A percentile compares a stretch with the other conserved stretches of the same genome.
phyloP scores from a whole-genome alignment of 2,797 vertebrate genomes.

The Phaenicophaeus curvirostris region DNA sequence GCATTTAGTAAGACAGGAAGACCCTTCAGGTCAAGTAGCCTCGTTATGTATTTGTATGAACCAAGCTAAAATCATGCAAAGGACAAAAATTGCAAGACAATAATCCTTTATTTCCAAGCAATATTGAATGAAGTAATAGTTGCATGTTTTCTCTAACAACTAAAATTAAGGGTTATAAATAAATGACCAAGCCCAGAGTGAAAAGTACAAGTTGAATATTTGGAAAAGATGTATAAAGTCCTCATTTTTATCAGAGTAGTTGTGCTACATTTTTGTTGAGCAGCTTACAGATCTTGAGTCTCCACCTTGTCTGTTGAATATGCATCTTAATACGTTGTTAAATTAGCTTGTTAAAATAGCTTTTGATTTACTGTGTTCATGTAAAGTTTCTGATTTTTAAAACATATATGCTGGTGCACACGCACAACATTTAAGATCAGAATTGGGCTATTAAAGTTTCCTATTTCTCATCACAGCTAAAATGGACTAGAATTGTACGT shows the following conservation, averaged over 20 bases:
- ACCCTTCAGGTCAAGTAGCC: neutral
- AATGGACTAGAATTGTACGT: neutral
- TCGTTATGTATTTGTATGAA: neutral
- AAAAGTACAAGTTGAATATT: neutral
- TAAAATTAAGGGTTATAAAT: neutral
- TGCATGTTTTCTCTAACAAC: neutral
- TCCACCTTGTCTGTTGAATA: neutral
- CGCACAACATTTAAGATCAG: neutral
- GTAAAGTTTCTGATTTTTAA: constrained; percentile 9
- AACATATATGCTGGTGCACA: constrained; percentile 4
- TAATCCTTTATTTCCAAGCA: neutral
- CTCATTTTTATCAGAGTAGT: neutral
- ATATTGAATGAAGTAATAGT: neutral
- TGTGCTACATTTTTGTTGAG: constrained; percentile 7
- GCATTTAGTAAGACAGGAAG: neutral
- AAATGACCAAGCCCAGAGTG: neutral
- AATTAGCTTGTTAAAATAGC: constrained; percentile 33
- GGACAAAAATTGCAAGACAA: neutral
- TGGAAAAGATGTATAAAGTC: neutral
- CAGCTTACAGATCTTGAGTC: neutral
- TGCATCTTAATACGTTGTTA: constrained; percentile 13
- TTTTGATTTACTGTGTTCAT: constrained; percentile 14
- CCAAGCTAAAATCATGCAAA: neutral
- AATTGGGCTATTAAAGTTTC: constrained; percentile 1
- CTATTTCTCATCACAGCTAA: neutral